These are phyloP conservation scores for Drosophila emarginata DNA, from an alignment of 2,888 invertebrate species.

Conservation along the genomic window DNA sequence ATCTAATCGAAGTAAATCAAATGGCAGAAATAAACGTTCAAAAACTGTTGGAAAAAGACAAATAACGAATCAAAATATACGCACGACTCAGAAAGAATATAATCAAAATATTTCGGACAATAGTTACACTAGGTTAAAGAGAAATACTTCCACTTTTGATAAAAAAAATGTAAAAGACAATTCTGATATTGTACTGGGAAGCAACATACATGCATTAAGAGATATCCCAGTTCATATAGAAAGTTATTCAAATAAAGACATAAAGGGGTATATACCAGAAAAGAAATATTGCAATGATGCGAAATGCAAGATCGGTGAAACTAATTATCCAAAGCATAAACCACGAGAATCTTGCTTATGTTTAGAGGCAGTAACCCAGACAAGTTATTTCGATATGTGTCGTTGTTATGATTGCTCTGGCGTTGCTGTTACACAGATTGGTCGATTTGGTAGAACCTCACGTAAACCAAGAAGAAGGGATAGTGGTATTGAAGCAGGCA, in stretches of 20 bases:
- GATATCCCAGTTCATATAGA: not conserved
- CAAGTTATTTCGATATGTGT: not conserved
- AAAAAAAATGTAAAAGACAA: too few species aligned
- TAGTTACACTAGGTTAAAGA: too few species aligned
- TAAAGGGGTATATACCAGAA: not conserved
- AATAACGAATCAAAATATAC: too few species aligned
- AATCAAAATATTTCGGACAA: too few species aligned
- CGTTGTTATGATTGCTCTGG: not conserved
- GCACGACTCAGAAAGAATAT: not conserved
- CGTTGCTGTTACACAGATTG: not conserved
- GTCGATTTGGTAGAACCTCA: not conserved
- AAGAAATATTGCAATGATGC: not conserved
- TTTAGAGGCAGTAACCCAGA: not conserved
- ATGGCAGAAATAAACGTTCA: too few species aligned
- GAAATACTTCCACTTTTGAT: too few species aligned
- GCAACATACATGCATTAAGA: not conserved
- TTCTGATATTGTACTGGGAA: too few species aligned
- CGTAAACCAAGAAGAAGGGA: not conserved
- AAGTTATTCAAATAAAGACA: not conserved
- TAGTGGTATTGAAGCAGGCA: not conserved
- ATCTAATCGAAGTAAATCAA: not conserved
- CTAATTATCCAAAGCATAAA: conserved; percentile 78
- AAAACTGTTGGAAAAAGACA: too few species aligned
- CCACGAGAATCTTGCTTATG: not conserved
- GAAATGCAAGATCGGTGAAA: not conserved